Base-by-base conservation (phyloP, 2,888 invertebrate species). In the Mystacides longicornis region DNA sequence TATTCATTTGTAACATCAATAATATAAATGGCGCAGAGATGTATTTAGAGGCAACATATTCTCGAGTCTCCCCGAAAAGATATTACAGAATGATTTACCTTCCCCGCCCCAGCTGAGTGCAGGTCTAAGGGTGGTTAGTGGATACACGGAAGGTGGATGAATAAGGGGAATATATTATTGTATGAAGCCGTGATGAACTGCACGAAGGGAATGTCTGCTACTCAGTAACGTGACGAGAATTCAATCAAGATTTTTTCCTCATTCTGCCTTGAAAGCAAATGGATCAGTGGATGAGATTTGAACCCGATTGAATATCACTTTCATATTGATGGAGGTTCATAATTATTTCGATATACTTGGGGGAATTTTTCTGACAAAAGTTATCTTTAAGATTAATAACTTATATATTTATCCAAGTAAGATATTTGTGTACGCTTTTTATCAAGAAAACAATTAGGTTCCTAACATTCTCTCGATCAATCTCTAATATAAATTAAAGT, bases 181-280 rank as follows among this genome's bases (percentile, higher is more conserved):
- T n/a, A n/a, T 49, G 52, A 51, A 27, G 23, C 48, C 52, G 49
- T 54, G 58, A 59, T 59, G 58, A 59, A 59, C 53, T 51, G 48
- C 45, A 37, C 23, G 37, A 23, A 37, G 58, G 55, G 55, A 55
- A 58, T 58, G 52, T 55, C 52, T 52, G 55, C 52, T 55, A 31
- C 52, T 47, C 23, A 50, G 37, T 57, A 51, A 55, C 60, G 57
- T 60, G 57, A 60, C 57, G 51, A 48, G 60, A 60, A 60, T 60
- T 60, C 60, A 55, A 60, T 60, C 55, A 55, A 51, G n/a, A n/a
- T 27, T 46, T 59, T 54, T 59, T 59, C 55, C 50, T 48, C n/a
- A n/a, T n/a, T n/a, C 53, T 52, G 31, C 27, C 53, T 49, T 57
- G 53, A 54, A 55, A 51, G 47, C 23, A 27, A 45, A 48, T 22